Base-by-base conservation (phyloP, 2,888 invertebrate genomes). In the Eulithis prunata region DNA sequence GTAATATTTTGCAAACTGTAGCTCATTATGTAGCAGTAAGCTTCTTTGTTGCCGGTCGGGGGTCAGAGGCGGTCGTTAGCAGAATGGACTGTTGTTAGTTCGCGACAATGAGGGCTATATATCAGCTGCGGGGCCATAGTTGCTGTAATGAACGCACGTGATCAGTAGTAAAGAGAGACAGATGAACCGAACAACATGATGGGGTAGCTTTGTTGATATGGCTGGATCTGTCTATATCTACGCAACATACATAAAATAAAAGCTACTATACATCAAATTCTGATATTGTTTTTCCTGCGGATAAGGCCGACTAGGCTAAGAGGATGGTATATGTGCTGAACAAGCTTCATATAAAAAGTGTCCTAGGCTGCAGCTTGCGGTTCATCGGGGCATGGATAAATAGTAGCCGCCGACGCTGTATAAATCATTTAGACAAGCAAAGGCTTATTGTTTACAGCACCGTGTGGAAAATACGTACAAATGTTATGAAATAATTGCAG, bases 41-140 rank as follows among this genome's bases (percentile, higher is more conserved):
- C 45, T 68, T 75, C 73, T 75, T 72, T 72, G 72, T 70, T 51
- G 58, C 52, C 68, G 69, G 82, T 83, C 78, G 80, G 78, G 76
- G 86, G 82, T 85, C 88, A 84, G 81, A 78, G 79, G 80, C 79
- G 79, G 81, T 83, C 85, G 88, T 90, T 89, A 87, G 78, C 78
- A 82, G 80, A 90, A 88, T 85, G 86, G 83, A 82, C 84, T 81
- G 85, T 83, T 87, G 89, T 89, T 87, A 89, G 88, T 84, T 81
- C 78, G 81, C 83, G 84, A 89, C 89, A 90, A 90, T 90, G 90
- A 88, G 82, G 75, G 78, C 80, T 52, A 87, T 90, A 87, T 83
- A 86, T 90, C 87, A 89, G 81, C 75, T 73, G 73, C 79, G 63
- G 81, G 81, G 72, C 72, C 74, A 75, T 76, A 77, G 77, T 77